These are phyloP conservation scores for Rhynchonema sp. DNA, from an alignment of 2,888 invertebrate species.

Conservation along the genomic window DNA sequence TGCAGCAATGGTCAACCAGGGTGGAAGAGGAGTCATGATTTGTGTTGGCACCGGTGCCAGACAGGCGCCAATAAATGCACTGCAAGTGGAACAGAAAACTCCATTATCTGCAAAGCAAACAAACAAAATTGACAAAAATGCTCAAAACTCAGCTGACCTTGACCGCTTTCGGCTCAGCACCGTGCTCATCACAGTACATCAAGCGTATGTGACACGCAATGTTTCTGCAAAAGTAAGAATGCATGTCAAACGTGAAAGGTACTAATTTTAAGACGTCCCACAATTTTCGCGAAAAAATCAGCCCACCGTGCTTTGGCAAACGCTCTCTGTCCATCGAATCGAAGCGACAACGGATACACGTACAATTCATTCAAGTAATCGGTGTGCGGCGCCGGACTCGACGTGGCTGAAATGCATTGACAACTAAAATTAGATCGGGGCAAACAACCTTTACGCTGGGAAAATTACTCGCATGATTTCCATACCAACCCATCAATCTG, in stretches of 20 bases:
- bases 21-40: not conserved
- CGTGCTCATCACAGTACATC: slow-evolving; percentile 56
- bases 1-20: slow-evolving; percentile 28
- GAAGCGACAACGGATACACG: slow-evolving; percentile 54
- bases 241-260: too few relatives aligned
- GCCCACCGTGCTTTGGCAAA: slow-evolving; percentile 49
- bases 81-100: not conserved
- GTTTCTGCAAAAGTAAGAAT: too few relatives aligned
- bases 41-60: not conserved
- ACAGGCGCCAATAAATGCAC: not conserved
- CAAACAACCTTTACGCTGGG: too few relatives aligned
- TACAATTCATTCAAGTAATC: not conserved
- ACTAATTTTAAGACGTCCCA: too few relatives aligned
- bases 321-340: slow-evolving; percentile 20
- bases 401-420: too few relatives aligned
- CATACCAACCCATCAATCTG: too few relatives aligned
- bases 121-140: not conserved
- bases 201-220: slow-evolving; percentile 75
- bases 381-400: not conserved
- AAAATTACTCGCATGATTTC: too few relatives aligned
- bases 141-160: not conserved
- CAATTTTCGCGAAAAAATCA: too few relatives aligned
- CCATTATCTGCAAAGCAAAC: not conserved
- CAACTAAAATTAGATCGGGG: too few relatives aligned
- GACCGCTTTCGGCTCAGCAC: slow-evolving; percentile 53